These are phyloP conservation scores for Girardinus metallicus DNA, from an alignment of 2,797 vertebrate species.

Conservation along the genomic window DNA sequence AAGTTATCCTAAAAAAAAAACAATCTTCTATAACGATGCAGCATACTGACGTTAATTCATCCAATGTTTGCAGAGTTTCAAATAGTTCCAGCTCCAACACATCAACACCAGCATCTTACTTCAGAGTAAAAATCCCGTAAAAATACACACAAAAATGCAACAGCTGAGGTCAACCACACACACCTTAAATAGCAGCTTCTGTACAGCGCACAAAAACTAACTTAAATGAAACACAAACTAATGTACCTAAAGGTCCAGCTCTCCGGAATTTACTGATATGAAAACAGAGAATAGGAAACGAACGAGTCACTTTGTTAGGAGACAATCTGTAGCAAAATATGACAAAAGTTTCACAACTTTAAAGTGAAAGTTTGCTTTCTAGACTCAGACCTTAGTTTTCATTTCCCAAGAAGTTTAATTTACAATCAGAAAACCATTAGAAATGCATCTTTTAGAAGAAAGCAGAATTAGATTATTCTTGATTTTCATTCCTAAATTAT, in stretches of 20 bases:
- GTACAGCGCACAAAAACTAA: slow-evolving; percentile 19
- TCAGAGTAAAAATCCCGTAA: slow-evolving; percentile 48
- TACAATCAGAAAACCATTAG: neutral
- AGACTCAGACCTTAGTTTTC: neutral
- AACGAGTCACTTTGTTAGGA: neutral
- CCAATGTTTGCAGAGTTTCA: slow-evolving; percentile 27
- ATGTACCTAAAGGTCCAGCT: neutral
- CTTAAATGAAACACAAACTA: slow-evolving; percentile 8
- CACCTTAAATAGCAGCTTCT: slow-evolving; percentile 50
- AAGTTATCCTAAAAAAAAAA: neutral
- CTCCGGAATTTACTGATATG: neutral
- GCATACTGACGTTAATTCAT: slow-evolving; percentile 39
- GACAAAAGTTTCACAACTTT: neutral
- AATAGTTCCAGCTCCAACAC: slow-evolving; percentile 20
- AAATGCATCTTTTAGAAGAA: neutral
- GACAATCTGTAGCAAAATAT: neutral
- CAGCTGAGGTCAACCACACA: slow-evolving; percentile 13
- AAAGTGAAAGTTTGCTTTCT: neutral
- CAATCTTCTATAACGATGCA: neutral
- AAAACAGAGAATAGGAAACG: neutral
- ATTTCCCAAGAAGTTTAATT: neutral
- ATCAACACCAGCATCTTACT: slow-evolving; percentile 39
- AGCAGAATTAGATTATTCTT: neutral
- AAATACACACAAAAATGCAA: slow-evolving; percentile 37
- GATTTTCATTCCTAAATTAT: neutral